A percentile compares a stretch with the other conserved stretches of the same genome.
These are phyloP conservation scores for Artibeus jamaicensis DNA, from an alignment of 2,797 vertebrate genomes.

Conservation along the genomic window DNA sequence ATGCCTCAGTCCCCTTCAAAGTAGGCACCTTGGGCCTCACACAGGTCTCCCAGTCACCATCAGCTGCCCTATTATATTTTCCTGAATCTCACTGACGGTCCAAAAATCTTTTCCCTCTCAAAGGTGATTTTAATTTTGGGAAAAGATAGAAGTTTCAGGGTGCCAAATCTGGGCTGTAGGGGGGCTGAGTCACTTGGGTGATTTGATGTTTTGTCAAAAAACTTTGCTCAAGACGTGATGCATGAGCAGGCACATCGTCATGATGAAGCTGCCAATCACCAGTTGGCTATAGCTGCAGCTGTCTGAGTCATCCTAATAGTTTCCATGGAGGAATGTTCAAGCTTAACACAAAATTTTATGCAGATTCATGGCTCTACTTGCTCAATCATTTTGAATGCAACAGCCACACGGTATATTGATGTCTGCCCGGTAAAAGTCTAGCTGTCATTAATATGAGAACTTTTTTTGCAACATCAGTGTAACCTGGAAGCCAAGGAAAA, in stretches of 20 bases:
- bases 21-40: background rate
- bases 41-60: background rate
- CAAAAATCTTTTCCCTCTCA: background rate
- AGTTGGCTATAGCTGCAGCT: background rate
- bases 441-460: background rate
- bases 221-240: background rate
- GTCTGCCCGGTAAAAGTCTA: background rate
- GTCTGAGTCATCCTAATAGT: background rate
- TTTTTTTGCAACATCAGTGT: background rate
- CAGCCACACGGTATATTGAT: background rate
- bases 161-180: background rate
- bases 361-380: background rate
- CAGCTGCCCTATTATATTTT: background rate
- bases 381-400: background rate
- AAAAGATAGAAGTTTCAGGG: background rate
- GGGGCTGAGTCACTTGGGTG: background rate
- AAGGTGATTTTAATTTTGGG: background rate
- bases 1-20: background rate
- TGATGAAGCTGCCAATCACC: background rate
- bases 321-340: background rate
- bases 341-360: background rate
- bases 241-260: background rate
- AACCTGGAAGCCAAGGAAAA: background rate
- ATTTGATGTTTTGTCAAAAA: background rate
- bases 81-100: background rate